Evolutionary conservation across 2,797 vertebrate species (phyloP).

Genomic region (Morelia viridis): DNA sequence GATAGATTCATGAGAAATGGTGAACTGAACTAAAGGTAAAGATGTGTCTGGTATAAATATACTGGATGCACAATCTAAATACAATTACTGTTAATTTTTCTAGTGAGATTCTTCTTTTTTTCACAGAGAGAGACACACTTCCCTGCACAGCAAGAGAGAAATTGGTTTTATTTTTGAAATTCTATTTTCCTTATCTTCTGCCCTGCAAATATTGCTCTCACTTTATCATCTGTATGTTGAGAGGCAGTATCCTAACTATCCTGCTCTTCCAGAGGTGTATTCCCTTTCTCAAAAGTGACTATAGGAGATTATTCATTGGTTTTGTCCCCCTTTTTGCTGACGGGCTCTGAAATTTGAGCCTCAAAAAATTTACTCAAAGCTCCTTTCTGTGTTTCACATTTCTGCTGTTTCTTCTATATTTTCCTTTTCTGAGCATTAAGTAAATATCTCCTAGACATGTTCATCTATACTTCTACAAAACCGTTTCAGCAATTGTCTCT

Average conservation of each 20-base stretch:
- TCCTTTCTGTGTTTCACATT: neutral
- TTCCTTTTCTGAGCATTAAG: neutral
- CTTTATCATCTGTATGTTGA: neutral
- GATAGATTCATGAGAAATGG: neutral
- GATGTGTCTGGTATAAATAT: neutral
- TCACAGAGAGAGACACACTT: neutral
- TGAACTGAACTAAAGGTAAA: neutral
- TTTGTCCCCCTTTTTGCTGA: neutral
- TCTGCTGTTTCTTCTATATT: neutral
- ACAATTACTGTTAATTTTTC: neutral
- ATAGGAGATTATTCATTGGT: neutral
- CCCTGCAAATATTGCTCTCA: neutral
- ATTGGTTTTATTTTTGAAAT: neutral
- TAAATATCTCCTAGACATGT: neutral
- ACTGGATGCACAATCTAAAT: neutral
- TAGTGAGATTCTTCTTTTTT: neutral
- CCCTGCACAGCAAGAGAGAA: neutral
- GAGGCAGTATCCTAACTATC: neutral
- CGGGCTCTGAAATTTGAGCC: neutral
- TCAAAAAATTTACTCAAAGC: neutral
- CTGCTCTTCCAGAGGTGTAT: neutral
- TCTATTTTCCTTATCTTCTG: neutral
- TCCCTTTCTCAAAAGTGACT: neutral
- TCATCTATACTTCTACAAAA: neutral
- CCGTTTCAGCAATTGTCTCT: neutral